Conservation (phyloP, 2,113 vertebrate genomes). For the Caretta caretta region DNA sequence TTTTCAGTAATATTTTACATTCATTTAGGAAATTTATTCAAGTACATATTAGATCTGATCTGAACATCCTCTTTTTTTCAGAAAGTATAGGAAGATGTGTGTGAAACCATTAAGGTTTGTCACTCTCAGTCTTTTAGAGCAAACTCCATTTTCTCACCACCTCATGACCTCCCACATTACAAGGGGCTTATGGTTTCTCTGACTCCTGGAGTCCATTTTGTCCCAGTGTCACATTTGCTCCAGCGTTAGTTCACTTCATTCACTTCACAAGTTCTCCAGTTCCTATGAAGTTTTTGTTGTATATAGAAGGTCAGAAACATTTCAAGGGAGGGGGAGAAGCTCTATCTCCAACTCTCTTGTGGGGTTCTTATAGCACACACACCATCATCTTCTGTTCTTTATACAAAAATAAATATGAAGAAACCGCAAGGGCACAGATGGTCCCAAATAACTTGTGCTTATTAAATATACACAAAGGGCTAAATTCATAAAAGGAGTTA, state of each 20-base stretch:
- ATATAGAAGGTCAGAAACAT: not conserved
- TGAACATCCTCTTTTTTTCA: not conserved
- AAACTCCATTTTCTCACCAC: not conserved
- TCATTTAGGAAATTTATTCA: slow-evolving; percentile 39
- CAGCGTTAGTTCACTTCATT: not conserved
- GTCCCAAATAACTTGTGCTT: not conserved
- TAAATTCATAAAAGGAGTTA: not conserved
- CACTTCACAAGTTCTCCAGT: not conserved
- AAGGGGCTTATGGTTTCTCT: not conserved
- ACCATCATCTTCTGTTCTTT: not conserved
- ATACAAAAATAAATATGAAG: not conserved
- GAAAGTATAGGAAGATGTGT: not conserved
- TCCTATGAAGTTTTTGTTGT: not conserved
- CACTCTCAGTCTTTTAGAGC: not conserved
- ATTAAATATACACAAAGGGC: not conserved
- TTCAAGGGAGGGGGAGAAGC: not conserved
- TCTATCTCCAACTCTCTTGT: not conserved
- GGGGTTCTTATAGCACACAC: not conserved
- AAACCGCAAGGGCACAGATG: not conserved
- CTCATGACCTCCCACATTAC: not conserved
- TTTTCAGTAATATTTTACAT: slow-evolving; percentile 44
- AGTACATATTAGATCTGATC: slow-evolving; percentile 19
- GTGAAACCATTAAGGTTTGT: not conserved
- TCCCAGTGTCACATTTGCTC: not conserved
- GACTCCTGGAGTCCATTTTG: not conserved